A percentile compares a stretch with the other conserved stretches of the same genome.
Conservation (phyloP, 2,888 invertebrate genomes). For the Helleia helle region DNA sequence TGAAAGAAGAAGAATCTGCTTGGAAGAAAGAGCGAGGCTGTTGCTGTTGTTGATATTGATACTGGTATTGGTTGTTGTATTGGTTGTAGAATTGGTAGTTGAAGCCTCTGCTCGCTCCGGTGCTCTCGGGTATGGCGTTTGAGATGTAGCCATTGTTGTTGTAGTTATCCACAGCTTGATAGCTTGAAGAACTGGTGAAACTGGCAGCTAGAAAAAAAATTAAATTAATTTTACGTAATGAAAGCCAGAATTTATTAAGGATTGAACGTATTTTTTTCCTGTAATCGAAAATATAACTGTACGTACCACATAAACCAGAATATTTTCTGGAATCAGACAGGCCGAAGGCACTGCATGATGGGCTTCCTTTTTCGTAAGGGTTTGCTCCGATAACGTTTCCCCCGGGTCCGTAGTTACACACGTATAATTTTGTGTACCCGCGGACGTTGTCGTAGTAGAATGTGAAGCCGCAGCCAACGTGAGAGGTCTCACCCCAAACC, state of each 20-base stretch:
- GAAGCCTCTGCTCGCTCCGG: conserved; percentile 48
- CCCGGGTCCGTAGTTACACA: conserved; percentile 89
- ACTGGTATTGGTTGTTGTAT: conserved; percentile 42
- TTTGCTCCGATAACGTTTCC: conserved; percentile 85
- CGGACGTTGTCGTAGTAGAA: conserved; percentile 82
- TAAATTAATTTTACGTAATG: too few relatives aligned
- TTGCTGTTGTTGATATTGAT: conserved; percentile 48
- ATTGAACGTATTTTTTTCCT: too few relatives aligned
- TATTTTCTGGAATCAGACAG: conserved; percentile 81
- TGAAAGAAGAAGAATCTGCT: conserved; percentile 50
- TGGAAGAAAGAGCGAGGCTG: conserved; percentile 47
- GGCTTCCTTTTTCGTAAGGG: conserved; percentile 84
- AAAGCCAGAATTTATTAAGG: too few relatives aligned
- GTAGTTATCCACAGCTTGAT: conserved; percentile 48
- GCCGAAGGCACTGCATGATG: conserved; percentile 80
- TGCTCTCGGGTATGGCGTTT: conserved; percentile 71
- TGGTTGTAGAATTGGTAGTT: conserved; percentile 60
- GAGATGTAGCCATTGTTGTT: conserved; percentile 62
- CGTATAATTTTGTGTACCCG: conserved; percentile 87
- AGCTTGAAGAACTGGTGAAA: conserved; percentile 53
- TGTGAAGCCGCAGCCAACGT: conserved; percentile 90
- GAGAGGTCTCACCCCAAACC: conserved; percentile 89
- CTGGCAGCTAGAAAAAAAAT: conserved; percentile 51
- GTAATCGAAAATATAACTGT: too few relatives aligned
- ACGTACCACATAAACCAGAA: conserved; percentile 85